Conservation (phyloP, 2,113 vertebrate genomes). For the Labeo rohita region DNA sequence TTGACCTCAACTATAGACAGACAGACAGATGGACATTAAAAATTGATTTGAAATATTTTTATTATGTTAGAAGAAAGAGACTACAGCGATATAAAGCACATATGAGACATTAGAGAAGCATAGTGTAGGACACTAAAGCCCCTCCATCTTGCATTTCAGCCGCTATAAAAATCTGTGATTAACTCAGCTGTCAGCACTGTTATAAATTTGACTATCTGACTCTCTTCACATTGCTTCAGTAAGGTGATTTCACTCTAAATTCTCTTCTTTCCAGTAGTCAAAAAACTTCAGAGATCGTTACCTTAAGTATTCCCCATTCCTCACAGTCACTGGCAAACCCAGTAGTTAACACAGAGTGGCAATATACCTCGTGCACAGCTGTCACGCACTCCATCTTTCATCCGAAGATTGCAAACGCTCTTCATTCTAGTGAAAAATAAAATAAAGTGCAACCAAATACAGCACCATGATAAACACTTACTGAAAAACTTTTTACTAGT, state of each 20-base stretch:
- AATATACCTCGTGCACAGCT: not conserved
- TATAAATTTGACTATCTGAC: not conserved
- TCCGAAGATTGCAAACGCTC: not conserved
- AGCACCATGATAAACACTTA: not conserved
- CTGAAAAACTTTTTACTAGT: not conserved
- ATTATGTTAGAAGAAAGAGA: not conserved
- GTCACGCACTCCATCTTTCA: not conserved
- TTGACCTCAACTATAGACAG: not conserved
- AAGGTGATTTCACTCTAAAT: not conserved
- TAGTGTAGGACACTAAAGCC: not conserved
- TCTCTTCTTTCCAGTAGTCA: constrained; percentile 4
- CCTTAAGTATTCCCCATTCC: not conserved
- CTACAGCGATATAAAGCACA: not conserved
- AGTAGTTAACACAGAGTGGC: not conserved
- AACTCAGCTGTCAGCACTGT: not conserved
- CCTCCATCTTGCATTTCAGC: not conserved
- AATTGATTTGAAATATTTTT: not conserved
- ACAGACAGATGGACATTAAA: not conserved
- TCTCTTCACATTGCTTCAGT: not conserved
- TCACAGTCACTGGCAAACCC: not conserved
- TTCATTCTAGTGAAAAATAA: not conserved
- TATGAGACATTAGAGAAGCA: not conserved
- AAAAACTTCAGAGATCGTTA: not conserved
- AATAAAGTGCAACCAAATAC: not conserved
- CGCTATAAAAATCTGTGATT: not conserved